phyloP scores from a whole-genome alignment of 2,113 vertebrate genomes.

The Psilopogon haemacephalus region DNA sequence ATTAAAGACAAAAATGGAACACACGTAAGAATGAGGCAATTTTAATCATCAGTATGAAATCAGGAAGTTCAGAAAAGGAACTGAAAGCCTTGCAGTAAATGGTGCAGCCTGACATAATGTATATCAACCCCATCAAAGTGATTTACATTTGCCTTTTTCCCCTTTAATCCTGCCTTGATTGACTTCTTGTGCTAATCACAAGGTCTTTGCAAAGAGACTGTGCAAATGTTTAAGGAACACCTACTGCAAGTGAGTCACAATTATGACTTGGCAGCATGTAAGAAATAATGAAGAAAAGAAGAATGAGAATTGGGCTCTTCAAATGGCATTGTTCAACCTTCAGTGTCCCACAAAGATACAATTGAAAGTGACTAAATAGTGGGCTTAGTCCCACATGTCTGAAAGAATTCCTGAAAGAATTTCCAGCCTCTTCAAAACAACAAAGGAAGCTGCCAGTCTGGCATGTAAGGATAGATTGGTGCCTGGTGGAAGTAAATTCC shows the following conservation, averaged over 20 bases:
- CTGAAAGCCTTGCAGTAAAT: not conserved
- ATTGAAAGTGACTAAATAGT: constrained; percentile 48
- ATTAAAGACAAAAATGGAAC: not conserved
- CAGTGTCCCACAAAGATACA: constrained; percentile 60
- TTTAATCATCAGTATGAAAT: not conserved
- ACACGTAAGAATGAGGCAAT: not conserved
- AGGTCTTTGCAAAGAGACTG: not conserved
- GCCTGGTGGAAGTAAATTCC: constrained; percentile 63
- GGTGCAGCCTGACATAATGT: not conserved
- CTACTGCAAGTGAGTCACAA: constrained; percentile 20
- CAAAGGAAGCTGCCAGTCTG: constrained; percentile 68
- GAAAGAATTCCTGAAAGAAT: constrained; percentile 66
- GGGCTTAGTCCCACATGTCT: constrained; percentile 54
- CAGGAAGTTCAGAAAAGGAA: not conserved
- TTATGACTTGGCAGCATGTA: constrained; percentile 15
- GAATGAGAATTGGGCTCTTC: constrained; percentile 21
- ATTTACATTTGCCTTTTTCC: not conserved
- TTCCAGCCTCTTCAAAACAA: constrained; percentile 63
- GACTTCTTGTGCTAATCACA: constrained; percentile 22
- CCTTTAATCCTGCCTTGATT: constrained; percentile 14
- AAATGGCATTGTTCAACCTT: constrained; percentile 53
- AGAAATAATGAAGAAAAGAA: constrained; percentile 55
- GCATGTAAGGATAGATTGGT: constrained; percentile 63
- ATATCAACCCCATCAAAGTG: not conserved
- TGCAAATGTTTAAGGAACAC: constrained; percentile 43